These are phyloP conservation scores for Silurus glanis DNA, from an alignment of 2,113 vertebrate species.

Conservation along the genomic window DNA sequence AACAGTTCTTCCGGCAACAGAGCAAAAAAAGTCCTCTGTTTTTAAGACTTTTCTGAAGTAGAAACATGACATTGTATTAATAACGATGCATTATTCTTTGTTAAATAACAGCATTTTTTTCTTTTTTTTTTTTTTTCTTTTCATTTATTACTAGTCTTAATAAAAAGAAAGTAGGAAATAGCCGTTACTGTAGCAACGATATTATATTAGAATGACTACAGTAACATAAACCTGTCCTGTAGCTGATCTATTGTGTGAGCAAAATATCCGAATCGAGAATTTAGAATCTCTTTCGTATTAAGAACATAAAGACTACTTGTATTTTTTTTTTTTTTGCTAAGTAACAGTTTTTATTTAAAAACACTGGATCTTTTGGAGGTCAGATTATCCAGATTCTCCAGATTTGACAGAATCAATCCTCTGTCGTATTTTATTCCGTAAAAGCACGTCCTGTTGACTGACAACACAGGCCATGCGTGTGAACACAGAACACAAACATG, in stretches of 20 bases:
- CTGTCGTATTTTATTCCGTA: background rate
- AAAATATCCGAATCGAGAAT: background rate
- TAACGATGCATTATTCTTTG: background rate
- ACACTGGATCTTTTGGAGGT: background rate
- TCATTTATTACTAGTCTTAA: background rate
- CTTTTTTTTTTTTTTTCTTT: background rate
- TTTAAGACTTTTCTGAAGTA: background rate
- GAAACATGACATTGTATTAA: background rate
- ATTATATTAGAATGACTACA: background rate
- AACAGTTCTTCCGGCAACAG: background rate
- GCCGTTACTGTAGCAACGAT: background rate
- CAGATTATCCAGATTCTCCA: background rate
- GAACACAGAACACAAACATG: background rate
- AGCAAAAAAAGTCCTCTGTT: background rate
- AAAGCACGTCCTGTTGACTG: background rate
- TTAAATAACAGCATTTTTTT: background rate
- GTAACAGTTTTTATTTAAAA: background rate
- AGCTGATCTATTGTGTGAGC: background rate
- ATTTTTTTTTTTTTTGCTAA: too few relatives aligned
- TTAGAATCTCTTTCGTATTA: background rate
- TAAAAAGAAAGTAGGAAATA: background rate
- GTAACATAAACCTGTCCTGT: background rate
- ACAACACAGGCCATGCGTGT: background rate
- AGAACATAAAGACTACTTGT: background rate
- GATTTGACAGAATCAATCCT: too few relatives aligned